Evolutionary conservation across 92 coral and sea anemone species (phyloP).

Genomic region (Plumapathes pennacea): DNA sequence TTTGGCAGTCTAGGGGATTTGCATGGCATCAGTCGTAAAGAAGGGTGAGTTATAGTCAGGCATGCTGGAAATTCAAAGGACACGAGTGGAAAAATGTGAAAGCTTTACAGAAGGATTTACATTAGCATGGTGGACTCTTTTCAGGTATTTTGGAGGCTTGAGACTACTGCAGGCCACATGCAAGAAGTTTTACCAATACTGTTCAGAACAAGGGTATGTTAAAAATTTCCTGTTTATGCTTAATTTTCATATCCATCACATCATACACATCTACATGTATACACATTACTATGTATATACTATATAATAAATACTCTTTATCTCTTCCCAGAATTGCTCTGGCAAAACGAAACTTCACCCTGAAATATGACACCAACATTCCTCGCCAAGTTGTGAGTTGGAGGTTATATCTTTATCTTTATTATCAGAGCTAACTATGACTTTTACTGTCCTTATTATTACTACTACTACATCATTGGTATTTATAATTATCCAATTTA

Average conservation of each 20-base stretch:
- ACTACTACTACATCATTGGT: neutral
- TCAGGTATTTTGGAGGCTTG: conserved; percentile 61
- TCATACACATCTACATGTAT: neutral
- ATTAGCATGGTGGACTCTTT: neutral
- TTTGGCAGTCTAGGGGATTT: conserved; percentile 69
- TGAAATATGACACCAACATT: conserved; percentile 63
- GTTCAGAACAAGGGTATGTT: conserved; percentile 65
- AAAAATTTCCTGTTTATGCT: neutral
- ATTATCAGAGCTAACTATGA: neutral
- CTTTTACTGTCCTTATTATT: neutral
- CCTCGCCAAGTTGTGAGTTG: conserved; percentile 66
- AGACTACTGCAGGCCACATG: conserved; percentile 66
- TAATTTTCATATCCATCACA: too few relatives aligned
- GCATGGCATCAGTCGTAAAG: conserved; percentile 65
- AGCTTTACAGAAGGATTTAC: neutral
- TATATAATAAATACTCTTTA: neutral
- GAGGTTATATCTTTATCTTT: neutral
- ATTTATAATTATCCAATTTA: neutral
- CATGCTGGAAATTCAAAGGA: neutral
- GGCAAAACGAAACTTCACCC: conserved; percentile 60
- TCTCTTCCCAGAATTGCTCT: conserved; percentile 48
- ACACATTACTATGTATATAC: neutral
- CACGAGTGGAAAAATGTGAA: neutral
- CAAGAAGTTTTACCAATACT: conserved; percentile 72
- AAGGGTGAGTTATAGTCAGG: conserved; percentile 44